phyloP scores from a whole-genome alignment of 2,113 vertebrate species.

The Glaucomys volans region DNA sequence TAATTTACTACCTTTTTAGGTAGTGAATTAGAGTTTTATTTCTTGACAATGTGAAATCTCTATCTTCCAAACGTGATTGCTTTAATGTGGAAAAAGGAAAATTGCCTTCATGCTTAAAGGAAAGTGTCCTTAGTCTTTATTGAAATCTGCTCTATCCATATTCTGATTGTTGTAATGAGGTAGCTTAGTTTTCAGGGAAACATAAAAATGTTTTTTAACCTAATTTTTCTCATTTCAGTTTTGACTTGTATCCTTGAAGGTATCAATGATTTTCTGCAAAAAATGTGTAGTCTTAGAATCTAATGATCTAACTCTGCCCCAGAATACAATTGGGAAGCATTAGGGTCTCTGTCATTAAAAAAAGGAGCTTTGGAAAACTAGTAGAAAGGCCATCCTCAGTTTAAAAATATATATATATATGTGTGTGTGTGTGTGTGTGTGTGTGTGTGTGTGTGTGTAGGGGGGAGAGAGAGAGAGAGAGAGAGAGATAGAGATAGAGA shows the following conservation, averaged over 20 bases:
- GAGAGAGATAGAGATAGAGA: too few relatives aligned
- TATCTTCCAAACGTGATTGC: neutral
- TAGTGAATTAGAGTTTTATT: neutral
- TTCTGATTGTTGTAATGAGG: neutral
- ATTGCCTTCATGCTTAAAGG: neutral
- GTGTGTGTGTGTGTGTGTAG: too few relatives aligned
- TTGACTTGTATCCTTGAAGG: neutral
- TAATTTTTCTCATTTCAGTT: neutral
- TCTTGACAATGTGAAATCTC: neutral
- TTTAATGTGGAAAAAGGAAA: neutral
- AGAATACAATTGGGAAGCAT: neutral
- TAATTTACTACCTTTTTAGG: neutral
- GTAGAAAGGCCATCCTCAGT: neutral
- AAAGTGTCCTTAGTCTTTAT: neutral
- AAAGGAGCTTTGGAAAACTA: neutral
- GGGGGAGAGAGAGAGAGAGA: too few relatives aligned
- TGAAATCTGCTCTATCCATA: neutral
- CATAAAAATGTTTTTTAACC: neutral
- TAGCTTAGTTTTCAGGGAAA: neutral
- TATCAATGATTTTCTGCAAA: neutral
- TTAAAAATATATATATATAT: neutral
- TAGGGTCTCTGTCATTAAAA: neutral
- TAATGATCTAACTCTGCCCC: neutral
- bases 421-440: too few relatives aligned
- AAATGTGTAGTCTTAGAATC: neutral